These are phyloP conservation scores for Neodiprion virginianus DNA, from an alignment of 1,140 invertebrate genomes.

Conservation along the genomic window DNA sequence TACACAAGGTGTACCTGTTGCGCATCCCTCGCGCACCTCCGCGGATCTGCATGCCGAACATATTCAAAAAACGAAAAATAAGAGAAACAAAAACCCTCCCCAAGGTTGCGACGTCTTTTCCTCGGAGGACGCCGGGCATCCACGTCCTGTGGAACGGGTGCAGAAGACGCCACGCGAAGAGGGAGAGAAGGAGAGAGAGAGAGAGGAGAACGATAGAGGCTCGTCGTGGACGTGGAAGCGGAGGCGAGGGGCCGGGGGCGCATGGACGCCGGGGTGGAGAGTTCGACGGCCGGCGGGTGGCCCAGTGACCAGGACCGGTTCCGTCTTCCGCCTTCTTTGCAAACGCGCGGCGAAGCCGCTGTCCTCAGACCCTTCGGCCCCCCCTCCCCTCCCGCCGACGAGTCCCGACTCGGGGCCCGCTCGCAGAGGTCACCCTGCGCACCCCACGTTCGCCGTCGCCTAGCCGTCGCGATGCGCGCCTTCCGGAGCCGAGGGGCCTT, in stretches of 20 bases:
- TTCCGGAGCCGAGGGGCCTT: neutral
- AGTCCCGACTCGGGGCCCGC: conserved; percentile 32
- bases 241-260: conserved; percentile 32
- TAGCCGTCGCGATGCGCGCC: neutral
- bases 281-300: conserved; percentile 62
- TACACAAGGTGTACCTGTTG: too few species aligned
- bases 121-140: neutral
- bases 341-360: conserved; percentile 59
- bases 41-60: too few species aligned
- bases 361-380: conserved; percentile 32
- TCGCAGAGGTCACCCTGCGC: conserved; percentile 9
- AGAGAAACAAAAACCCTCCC: too few species aligned
- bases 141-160: conserved; percentile 1
- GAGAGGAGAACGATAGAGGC: conserved; percentile 17
- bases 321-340: conserved; percentile 63
- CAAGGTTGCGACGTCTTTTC: too few species aligned
- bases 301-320: conserved; percentile 63
- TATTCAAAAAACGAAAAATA: too few species aligned
- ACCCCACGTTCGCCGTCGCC: conserved; percentile 3
- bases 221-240: neutral
- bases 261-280: conserved; percentile 43
- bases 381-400: conserved; percentile 28
- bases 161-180: conserved; percentile 14
- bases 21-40: too few species aligned
- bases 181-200: conserved; percentile 14